Base-by-base conservation (phyloP, 2,888 invertebrate genomes). In the Asteroscopus sphinx region DNA sequence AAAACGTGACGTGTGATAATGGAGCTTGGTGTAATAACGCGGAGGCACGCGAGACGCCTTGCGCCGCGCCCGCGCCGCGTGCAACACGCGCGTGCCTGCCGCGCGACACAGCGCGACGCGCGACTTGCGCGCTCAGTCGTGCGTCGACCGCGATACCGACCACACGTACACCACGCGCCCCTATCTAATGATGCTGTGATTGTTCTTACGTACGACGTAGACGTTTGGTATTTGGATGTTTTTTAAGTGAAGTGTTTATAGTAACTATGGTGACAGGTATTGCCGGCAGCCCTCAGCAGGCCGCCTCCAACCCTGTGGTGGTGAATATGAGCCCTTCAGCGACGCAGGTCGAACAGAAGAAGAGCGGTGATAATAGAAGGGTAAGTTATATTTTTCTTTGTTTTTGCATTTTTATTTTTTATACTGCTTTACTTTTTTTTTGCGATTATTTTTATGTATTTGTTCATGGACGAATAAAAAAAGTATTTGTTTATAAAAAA, bases 191-290 rank as follows among this genome's bases (percentile, higher is more conserved):
- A 82, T 84, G 85, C 82, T 81, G 86, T 84, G 82, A 83, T 80
- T 79, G 66, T 68, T 66, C 52, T 60, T 53, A 67, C 66, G 59
- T 56, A 67, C 39, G 53, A 41, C 46, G 59, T 62, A 55, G 52
- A 68, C 65, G 73, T 64, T 59, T 54, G 55, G 7, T 45, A 41
- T 41, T 48, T 65, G 72, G 67, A 71, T 66, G 59, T 59, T 59
- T 51, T 65, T 48, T 65, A 32, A 44, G 67, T 72, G 69, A 69
- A 81, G 84, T 80, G 68, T 16, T 64, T 40, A 54, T 59, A 75
- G 76, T 71, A 72, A 78, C 77, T 80, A 93, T 94, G 93, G 93
- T 94, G 88, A 93, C 92, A 61, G 92, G 92, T 68, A 84, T 90
- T 52, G 82, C 87, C 39, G 87, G 87, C 56, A 83, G 81, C 73